Percentiles rank a stretch among this genome's conserved stretches.
These are phyloP conservation scores for Eleutherodactylus coqui DNA, from an alignment of 2,797 vertebrate species.

Conservation along the genomic window DNA sequence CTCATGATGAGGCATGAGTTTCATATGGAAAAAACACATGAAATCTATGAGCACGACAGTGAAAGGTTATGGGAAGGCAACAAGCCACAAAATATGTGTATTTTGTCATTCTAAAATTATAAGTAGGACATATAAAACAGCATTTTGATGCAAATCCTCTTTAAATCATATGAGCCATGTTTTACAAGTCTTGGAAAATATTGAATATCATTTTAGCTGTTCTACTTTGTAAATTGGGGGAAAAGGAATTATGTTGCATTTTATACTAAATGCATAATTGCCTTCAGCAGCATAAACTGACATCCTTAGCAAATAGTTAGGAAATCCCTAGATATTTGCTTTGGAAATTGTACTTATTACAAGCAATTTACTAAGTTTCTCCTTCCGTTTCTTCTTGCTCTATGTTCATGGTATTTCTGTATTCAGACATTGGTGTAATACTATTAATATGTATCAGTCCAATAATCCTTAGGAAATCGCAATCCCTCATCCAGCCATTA, in stretches of 20 bases:
- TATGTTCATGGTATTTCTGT: constrained; percentile 16
- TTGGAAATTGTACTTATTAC: constrained; percentile 9
- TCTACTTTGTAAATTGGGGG: background rate
- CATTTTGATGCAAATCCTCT: background rate
- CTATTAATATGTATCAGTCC: constrained; percentile 55
- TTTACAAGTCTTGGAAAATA: background rate
- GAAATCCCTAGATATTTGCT: constrained; percentile 39
- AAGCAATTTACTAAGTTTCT: constrained; percentile 14
- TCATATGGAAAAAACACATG: background rate
- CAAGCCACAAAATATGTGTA: background rate
- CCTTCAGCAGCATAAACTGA: background rate
- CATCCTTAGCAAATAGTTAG: background rate
- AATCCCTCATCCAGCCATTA: constrained; percentile 45
- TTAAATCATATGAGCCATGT: background rate
- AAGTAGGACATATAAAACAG: background rate
- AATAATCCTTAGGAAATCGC: constrained; percentile 51
- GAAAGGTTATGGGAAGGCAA: background rate
- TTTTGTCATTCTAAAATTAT: background rate
- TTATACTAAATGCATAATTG: background rate
- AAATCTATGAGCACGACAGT: background rate
- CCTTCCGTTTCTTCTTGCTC: background rate
- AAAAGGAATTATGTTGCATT: constrained; percentile 24
- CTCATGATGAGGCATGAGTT: background rate
- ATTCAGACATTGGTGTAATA: constrained; percentile 27
- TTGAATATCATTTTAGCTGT: background rate